Evolutionary conservation across 2,113 vertebrate genomes (phyloP).

Genomic region (Psittacula cyanocephala): DNA sequence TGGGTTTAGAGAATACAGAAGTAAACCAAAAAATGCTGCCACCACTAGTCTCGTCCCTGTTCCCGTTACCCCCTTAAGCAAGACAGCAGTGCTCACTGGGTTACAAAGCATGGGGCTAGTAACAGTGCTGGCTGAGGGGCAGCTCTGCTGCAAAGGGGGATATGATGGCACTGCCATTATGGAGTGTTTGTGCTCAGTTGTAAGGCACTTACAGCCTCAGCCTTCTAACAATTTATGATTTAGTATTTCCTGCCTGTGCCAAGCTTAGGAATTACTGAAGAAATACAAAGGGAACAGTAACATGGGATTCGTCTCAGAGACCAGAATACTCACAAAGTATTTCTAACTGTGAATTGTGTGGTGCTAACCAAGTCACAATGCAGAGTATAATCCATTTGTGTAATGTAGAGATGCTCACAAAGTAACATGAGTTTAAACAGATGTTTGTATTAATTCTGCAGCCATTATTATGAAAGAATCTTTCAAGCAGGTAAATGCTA

Average conservation of each 20-base stretch:
- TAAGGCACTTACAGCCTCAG: background rate
- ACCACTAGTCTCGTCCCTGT: background rate
- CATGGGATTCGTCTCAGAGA: background rate
- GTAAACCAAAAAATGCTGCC: background rate
- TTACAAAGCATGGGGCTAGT: background rate
- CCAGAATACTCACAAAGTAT: background rate
- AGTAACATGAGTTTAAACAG: background rate
- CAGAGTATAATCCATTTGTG: background rate
- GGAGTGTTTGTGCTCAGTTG: background rate
- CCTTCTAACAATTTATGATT: background rate
- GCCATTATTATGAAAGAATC: background rate
- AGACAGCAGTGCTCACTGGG: too few species aligned
- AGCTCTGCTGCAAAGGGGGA: background rate
- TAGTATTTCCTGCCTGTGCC: background rate
- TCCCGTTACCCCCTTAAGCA: background rate
- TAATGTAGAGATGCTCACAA: background rate
- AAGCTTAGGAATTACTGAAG: background rate
- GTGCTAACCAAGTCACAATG: background rate
- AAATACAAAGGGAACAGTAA: background rate
- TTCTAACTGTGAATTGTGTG: background rate
- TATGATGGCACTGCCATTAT: background rate
- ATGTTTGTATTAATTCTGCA: background rate
- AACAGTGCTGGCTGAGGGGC: background rate
- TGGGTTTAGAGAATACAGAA: background rate
- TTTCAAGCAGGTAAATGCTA: background rate